A percentile compares a stretch with the other conserved stretches of the same genome.
Conservation (phyloP, 2,113 vertebrate genomes). For the Syngnathus scovelli region DNA sequence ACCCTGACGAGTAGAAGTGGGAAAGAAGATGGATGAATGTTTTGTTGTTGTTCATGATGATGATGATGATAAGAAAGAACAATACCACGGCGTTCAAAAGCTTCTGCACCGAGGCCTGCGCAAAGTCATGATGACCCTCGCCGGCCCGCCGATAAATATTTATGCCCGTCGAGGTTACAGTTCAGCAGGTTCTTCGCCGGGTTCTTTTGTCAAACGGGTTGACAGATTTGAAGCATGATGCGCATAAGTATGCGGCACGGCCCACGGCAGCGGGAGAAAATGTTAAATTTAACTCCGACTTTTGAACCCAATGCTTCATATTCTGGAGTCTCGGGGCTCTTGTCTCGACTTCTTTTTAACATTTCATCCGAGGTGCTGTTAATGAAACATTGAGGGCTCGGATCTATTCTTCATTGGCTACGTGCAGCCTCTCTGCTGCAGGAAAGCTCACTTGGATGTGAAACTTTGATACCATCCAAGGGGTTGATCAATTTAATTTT, state of each 20-base stretch:
- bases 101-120: slow-evolving; percentile 22
- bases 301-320: slow-evolving; percentile 28
- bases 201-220: slow-evolving; percentile 58
- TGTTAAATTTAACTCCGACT: slow-evolving; percentile 45
- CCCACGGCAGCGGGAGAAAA: slow-evolving; percentile 37
- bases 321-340: slow-evolving; percentile 8
- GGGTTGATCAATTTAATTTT: slow-evolving; percentile 9
- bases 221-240: slow-evolving; percentile 51
- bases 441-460: slow-evolving; percentile 4
- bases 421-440: neutral
- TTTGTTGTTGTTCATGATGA: neutral
- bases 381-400: slow-evolving; percentile 7
- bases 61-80: neutral
- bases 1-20: neutral
- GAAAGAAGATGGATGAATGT: neutral
- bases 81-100: slow-evolving; percentile 17
- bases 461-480: slow-evolving; percentile 6
- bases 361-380: slow-evolving; percentile 15
- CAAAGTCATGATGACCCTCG: slow-evolving; percentile 52
- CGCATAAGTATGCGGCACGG: slow-evolving; percentile 51
- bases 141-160: slow-evolving; percentile 56
- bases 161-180: slow-evolving; percentile 51
- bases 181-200: slow-evolving; percentile 40
- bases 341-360: slow-evolving; percentile 4
- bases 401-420: slow-evolving; percentile 5